phyloP scores from a whole-genome alignment of 1,140 invertebrate genomes.

The Microvelia longipes region DNA sequence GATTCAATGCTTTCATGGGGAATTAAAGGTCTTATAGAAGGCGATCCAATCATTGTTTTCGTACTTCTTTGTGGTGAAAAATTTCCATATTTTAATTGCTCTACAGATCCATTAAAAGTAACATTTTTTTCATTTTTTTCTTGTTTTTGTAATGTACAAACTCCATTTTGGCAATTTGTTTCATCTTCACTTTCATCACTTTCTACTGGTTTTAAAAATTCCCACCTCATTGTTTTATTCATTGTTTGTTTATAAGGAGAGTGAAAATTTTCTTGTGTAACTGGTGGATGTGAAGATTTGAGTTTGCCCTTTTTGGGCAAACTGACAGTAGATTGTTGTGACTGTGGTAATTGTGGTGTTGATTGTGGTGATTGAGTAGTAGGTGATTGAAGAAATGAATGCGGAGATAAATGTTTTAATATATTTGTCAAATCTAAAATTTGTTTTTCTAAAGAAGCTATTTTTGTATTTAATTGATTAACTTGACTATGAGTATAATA shows the following conservation, averaged over 20 bases:
- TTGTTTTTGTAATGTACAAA: not conserved
- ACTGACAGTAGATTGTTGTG: not conserved
- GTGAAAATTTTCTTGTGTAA: not conserved
- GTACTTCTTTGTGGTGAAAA: not conserved
- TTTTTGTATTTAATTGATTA: not conserved
- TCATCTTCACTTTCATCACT: not conserved
- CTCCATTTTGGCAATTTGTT: not conserved
- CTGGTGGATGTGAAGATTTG: not conserved
- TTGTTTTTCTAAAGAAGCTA: not conserved
- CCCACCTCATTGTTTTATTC: not conserved
- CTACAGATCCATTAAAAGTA: not conserved
- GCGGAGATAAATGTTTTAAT: not conserved
- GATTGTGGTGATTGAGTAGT: not conserved
- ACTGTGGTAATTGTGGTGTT: not conserved
- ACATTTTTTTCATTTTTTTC: not conserved
- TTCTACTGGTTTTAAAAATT: not conserved
- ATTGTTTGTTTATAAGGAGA: not conserved
- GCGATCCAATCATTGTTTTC: not conserved
- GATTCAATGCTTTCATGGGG: not conserved
- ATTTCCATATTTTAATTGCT: not conserved
- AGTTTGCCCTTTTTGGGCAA: not conserved
- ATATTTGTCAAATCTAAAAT: not conserved
- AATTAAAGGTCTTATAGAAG: not conserved
- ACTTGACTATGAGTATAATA: not conserved
- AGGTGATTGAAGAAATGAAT: not conserved